Percentiles rank a stretch among this genome's conserved stretches.
phyloP scores from a whole-genome alignment of 1,140 invertebrate genomes.

The Lucilia sericata region DNA sequence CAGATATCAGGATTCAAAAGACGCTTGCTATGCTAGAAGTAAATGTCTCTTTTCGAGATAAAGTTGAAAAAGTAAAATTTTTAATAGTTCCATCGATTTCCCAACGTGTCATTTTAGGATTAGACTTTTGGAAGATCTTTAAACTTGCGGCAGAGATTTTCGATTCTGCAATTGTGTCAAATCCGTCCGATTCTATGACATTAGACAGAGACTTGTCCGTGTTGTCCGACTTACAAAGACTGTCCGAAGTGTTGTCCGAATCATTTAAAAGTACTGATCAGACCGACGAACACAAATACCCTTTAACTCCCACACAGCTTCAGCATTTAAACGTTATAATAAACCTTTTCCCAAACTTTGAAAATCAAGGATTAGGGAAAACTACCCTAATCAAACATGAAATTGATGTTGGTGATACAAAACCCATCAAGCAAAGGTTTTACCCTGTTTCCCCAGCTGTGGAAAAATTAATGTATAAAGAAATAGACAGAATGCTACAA shows the following conservation, averaged over 20 bases:
- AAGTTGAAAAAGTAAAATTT: conserved; percentile 30
- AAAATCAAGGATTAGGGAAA: conserved; percentile 37
- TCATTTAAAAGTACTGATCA: not conserved
- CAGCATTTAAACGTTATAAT: conserved; percentile 33
- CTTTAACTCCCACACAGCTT: conserved; percentile 2
- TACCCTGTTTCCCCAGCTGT: conserved; percentile 1
- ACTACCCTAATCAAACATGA: conserved; percentile 21
- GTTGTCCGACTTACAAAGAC: too few relatives aligned
- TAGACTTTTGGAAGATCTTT: conserved; percentile 14
- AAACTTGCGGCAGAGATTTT: conserved; percentile 18
- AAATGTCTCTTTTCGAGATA: not conserved
- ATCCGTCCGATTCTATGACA: not conserved
- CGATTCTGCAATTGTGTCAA: conserved; percentile 45
- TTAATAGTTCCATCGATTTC: conserved; percentile 46
- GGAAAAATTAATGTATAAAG: too few relatives aligned
- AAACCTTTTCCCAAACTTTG: conserved; percentile 25
- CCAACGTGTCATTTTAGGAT: conserved; percentile 8
- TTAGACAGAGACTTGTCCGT: too few relatives aligned
- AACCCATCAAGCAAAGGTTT: conserved; percentile 35
- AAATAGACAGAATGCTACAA: conserved; percentile 38
- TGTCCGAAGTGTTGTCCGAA: not conserved
- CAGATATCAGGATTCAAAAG: not conserved
- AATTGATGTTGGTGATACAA: not conserved
- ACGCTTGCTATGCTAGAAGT: not conserved
- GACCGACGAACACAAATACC: not conserved